Evolutionary conservation across 2,797 vertebrate species (phyloP).

Genomic region (Neomorphus geoffroyi): DNA sequence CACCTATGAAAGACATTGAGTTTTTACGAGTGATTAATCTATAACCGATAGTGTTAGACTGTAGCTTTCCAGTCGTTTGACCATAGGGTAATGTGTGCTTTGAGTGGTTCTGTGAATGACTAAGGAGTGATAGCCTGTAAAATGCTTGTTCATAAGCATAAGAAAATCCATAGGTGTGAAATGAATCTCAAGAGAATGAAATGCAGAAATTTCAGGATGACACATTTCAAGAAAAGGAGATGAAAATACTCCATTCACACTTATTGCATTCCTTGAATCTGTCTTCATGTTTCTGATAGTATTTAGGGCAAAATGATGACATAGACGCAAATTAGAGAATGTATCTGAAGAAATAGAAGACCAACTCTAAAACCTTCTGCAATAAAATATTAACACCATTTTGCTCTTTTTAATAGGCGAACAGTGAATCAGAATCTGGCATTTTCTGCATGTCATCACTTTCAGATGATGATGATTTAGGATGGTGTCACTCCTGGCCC

Average conservation of each 20-base stretch:
- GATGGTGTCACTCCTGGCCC: slow-evolving; percentile 98
- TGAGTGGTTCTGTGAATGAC: background rate
- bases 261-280: background rate
- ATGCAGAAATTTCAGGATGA: background rate
- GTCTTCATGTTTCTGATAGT: background rate
- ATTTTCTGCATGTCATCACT: slow-evolving; percentile 97
- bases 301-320: background rate
- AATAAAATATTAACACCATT: background rate
- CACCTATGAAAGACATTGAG: background rate
- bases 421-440: slow-evolving; percentile 95
- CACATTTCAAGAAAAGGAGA: background rate
- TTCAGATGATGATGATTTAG: slow-evolving; percentile 97
- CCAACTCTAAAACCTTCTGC: background rate
- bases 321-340: background rate
- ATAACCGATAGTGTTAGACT: background rate
- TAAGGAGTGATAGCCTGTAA: background rate
- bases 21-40: background rate
- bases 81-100: background rate
- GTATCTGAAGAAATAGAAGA: background rate
- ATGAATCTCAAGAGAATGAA: background rate
- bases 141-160: background rate
- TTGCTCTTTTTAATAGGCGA: slow-evolving; percentile 79
- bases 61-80: background rate
- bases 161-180: background rate
- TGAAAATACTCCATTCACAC: background rate